Conservation (phyloP, 2,113 vertebrate genomes). For the Alligator mississippiensis region DNA sequence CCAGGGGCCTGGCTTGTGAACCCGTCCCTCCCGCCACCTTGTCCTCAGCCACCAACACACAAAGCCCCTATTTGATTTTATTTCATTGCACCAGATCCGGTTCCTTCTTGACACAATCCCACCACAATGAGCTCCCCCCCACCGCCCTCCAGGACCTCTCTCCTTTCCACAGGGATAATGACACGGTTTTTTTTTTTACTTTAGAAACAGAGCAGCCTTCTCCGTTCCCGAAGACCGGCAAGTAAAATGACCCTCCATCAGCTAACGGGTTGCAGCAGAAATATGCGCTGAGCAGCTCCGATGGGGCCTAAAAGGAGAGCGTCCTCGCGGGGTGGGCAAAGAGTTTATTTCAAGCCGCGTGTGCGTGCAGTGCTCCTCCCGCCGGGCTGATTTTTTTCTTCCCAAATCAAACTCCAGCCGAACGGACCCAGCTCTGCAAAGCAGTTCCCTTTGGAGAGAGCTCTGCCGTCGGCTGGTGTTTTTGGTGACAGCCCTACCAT, state of each 20-base stretch:
- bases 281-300: fast-evolving
- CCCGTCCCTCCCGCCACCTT: neutral
- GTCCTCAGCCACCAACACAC: neutral
- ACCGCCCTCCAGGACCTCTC: neutral
- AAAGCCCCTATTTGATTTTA: fast-evolving
- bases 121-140: fast-evolving
- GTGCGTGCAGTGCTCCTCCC: neutral
- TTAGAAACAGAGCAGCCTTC: neutral
- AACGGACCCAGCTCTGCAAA: neutral
- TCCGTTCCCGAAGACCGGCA: neutral
- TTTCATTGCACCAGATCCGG: neutral
- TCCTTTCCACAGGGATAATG: neutral
- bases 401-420: neutral
- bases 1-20: neutral
- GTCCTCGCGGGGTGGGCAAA: fast-evolving
- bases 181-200: neutral
- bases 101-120: neutral
- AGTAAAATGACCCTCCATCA: neutral
- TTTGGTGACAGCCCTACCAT: too few relatives aligned
- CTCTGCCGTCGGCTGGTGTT: too few relatives aligned
- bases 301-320: fast-evolving
- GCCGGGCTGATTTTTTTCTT: neutral
- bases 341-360: fast-evolving
- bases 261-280: neutral
- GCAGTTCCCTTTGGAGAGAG: too few relatives aligned